Evolutionary conservation across 2,888 invertebrate species (phyloP).

Genomic region (Camponotus fellah): DNA sequence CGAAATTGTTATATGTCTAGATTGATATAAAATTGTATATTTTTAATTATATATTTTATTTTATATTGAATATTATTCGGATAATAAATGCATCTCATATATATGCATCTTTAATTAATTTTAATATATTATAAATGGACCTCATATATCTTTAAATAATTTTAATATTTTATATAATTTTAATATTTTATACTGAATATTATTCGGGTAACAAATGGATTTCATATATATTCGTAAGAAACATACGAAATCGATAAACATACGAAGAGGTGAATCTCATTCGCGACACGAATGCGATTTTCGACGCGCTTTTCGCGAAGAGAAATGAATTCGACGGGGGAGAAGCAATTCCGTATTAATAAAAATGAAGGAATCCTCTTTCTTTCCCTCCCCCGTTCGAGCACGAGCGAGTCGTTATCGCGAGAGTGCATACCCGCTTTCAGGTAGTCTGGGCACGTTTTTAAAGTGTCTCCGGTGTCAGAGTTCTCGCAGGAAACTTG

Average conservation of each 20-base stretch:
- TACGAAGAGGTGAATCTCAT: slow-evolving; percentile 1
- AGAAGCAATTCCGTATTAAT: slow-evolving; percentile 57
- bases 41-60: background rate
- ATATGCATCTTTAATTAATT: too few species aligned
- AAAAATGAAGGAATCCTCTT: slow-evolving; percentile 30
- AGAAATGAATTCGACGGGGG: background rate
- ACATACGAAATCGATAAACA: background rate
- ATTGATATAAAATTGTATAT: background rate
- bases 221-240: background rate
- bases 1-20: background rate
- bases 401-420: slow-evolving; percentile 62
- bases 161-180: background rate
- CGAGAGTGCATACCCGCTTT: slow-evolving; percentile 58
- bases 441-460: slow-evolving; percentile 73
- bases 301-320: background rate
- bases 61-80: background rate
- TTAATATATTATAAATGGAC: background rate
- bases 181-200: background rate
- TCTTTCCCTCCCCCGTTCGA: slow-evolving; percentile 1
- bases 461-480: slow-evolving; percentile 68
- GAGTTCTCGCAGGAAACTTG: slow-evolving; percentile 66
- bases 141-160: background rate
- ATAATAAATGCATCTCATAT: background rate
- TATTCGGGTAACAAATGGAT: background rate
- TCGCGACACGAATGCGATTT: slow-evolving; percentile 14